Evolutionary conservation across 1,140 invertebrate species (phyloP).

Genomic region (Drosophila tropicalis): DNA sequence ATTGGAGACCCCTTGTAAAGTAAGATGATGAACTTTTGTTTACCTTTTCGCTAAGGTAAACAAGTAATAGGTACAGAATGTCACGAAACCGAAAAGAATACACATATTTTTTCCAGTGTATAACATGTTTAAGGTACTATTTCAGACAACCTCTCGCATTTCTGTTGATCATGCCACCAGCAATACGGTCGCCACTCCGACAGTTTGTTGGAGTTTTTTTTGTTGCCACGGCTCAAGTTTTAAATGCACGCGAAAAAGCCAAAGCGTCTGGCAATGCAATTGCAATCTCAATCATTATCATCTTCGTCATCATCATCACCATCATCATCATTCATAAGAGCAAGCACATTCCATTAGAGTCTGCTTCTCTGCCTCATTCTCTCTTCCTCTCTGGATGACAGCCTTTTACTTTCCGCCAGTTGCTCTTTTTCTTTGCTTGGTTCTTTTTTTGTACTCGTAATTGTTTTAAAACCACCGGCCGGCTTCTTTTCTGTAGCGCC

Average conservation of each 20-base stretch:
- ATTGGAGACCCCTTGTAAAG: too few relatives aligned
- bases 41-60: too few relatives aligned
- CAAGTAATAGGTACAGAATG: too few relatives aligned
- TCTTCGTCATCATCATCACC: too few relatives aligned
- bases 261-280: constrained; percentile 50
- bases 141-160: constrained; percentile 36
- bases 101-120: constrained; percentile 29
- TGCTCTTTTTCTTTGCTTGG: constrained; percentile 33
- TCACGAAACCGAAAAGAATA: not conserved
- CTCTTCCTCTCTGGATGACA: constrained; percentile 3
- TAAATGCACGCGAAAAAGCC: constrained; percentile 39
- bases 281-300: constrained; percentile 20
- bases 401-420: constrained; percentile 69
- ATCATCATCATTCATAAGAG: constrained; percentile 29
- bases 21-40: too few relatives aligned
- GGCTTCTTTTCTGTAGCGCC: constrained; percentile 61
- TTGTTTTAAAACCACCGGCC: constrained; percentile 50
- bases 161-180: constrained; percentile 52
- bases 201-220: not conserved
- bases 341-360: not conserved
- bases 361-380: not conserved
- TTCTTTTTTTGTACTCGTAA: constrained; percentile 35
- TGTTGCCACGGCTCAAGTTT: constrained; percentile 35
- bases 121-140: constrained; percentile 22
- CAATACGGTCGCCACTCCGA: constrained; percentile 14